These are phyloP conservation scores for Monomorium pharaonis DNA, from an alignment of 1,140 invertebrate species.

Conservation along the genomic window DNA sequence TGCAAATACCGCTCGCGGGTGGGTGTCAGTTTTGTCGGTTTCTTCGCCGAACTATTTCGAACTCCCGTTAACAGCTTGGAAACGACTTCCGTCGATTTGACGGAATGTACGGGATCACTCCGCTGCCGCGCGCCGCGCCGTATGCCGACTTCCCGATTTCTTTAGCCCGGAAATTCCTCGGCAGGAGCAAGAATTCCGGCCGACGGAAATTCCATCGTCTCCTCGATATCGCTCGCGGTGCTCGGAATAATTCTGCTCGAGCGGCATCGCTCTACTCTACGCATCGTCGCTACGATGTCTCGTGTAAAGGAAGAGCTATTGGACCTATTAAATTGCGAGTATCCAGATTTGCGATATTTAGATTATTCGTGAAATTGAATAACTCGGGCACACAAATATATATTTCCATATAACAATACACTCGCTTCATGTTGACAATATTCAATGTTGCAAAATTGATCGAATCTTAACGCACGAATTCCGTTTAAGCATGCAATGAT, in stretches of 20 bases:
- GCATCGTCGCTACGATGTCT: conserved; percentile 13
- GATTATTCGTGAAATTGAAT: not conserved
- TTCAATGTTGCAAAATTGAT: not conserved
- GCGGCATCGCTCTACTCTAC: not conserved
- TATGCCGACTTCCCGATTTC: conserved; percentile 41
- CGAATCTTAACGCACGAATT: not conserved
- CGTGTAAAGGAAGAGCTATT: not conserved
- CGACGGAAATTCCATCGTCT: conserved; percentile 50
- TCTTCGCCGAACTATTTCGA: conserved; percentile 68
- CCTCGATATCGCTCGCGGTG: conserved; percentile 23
- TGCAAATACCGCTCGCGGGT: conserved; percentile 62
- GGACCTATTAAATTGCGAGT: not conserved
- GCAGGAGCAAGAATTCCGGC: conserved; percentile 46
- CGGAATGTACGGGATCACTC: not conserved
- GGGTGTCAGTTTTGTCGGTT: conserved; percentile 70
- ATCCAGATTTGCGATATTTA: not conserved
- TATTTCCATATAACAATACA: not conserved
- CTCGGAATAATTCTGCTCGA: conserved; percentile 30
- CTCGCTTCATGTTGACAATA: not conserved
- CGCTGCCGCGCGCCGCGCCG: not conserved
- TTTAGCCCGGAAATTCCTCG: conserved; percentile 50
- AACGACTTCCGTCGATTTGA: conserved; percentile 67
- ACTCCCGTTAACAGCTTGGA: conserved; percentile 25
- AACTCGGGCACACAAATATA: not conserved
- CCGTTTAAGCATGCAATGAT: not conserved